phyloP scores from a whole-genome alignment of 2,113 vertebrate species.

The Pollimyrus isidori region DNA sequence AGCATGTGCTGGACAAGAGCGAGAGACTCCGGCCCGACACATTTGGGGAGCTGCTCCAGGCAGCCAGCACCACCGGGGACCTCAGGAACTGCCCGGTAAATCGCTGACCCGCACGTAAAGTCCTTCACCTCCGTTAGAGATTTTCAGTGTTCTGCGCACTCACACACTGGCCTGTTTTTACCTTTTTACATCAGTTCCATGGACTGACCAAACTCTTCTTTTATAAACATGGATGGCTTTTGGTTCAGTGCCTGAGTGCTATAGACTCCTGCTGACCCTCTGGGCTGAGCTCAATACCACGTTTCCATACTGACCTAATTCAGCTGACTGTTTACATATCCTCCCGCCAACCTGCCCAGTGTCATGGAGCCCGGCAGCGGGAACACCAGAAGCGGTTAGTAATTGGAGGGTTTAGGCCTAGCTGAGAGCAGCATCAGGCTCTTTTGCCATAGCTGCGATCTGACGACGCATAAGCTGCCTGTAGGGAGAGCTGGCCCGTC shows the following conservation, averaged over 20 bases:
- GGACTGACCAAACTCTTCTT: neutral
- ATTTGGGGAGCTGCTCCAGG: slow-evolving; percentile 92
- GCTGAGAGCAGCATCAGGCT: slow-evolving; percentile 18
- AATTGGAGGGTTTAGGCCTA: neutral
- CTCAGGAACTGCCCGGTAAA: slow-evolving; percentile 89
- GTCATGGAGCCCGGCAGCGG: neutral
- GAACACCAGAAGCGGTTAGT: neutral
- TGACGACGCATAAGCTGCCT: slow-evolving; percentile 36
- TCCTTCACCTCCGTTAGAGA: neutral
- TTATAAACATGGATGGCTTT: neutral
- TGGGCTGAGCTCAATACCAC: neutral
- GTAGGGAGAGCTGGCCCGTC: slow-evolving; percentile 44
- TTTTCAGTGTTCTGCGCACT: neutral
- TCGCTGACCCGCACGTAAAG: slow-evolving; percentile 11
- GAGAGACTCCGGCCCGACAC: slow-evolving; percentile 84
- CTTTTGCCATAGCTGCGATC: slow-evolving; percentile 30
- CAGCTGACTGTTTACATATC: neutral
- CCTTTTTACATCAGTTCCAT: neutral
- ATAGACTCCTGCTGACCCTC: neutral
- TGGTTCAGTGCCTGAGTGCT: neutral
- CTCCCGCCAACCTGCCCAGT: neutral
- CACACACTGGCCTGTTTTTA: neutral
- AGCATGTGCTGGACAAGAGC: slow-evolving; percentile 77
- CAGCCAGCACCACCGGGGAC: slow-evolving; percentile 88
- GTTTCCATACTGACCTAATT: neutral